A percentile compares a stretch with the other conserved stretches of the same genome.
Evolutionary conservation across 2,888 invertebrate genomes (phyloP).

Genomic region (Hypolimnas misippus): DNA sequence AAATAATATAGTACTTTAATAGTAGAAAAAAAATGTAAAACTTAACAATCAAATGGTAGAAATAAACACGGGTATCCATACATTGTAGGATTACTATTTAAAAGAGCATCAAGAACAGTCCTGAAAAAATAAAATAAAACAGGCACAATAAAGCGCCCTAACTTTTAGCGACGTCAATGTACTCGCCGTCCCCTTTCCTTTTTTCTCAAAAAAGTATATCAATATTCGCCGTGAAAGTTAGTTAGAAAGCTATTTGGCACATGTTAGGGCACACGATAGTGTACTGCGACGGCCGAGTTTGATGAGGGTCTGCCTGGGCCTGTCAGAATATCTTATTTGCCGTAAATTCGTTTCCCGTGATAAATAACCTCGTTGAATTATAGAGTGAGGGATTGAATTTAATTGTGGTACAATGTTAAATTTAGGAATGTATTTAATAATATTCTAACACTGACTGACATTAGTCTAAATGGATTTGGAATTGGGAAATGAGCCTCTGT

Average conservation of each 20-base stretch:
- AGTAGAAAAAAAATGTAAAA: no score
- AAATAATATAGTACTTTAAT: no score
- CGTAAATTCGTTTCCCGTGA: conserved; percentile 6
- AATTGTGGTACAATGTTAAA: not conserved
- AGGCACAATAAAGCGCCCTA: no score
- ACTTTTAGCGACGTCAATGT: no score
- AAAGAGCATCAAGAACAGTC: no score
- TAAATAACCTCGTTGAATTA: not conserved
- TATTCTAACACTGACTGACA: not conserved
- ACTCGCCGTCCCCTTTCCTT: not conserved
- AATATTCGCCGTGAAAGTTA: conserved; percentile 4
- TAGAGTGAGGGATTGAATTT: not conserved
- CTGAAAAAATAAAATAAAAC: no score
- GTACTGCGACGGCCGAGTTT: conserved; percentile 1
- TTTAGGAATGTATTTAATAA: not conserved
- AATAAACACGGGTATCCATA: no score
- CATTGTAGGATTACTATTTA: no score
- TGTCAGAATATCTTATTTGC: conserved; percentile 6
- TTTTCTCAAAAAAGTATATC: not conserved
- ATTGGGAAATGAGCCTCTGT: no score
- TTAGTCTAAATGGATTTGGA: no score
- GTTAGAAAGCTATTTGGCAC: not conserved
- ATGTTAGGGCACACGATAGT: not conserved
- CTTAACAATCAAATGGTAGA: no score
- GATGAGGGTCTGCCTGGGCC: conserved; percentile 12